Percentiles rank a stretch among this genome's conserved stretches.
Evolutionary conservation across 2,113 vertebrate genomes (phyloP).

Genomic region (Jaculus jaculus): DNA sequence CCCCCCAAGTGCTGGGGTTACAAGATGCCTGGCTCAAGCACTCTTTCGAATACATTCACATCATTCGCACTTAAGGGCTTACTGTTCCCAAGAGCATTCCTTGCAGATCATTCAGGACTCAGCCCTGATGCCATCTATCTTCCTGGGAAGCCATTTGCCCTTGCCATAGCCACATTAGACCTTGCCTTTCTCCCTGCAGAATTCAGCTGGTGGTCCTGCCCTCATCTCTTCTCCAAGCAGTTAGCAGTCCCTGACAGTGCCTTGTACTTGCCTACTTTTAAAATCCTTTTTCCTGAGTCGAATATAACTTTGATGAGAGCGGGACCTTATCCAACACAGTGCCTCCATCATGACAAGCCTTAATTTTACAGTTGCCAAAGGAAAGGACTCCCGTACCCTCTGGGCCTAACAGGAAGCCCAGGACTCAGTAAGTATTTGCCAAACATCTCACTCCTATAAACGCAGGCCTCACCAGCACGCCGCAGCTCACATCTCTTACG

Average conservation of each 20-base stretch:
- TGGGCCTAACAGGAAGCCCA: background rate
- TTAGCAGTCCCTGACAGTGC: background rate
- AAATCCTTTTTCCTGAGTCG: background rate
- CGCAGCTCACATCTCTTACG: background rate
- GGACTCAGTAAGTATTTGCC: background rate
- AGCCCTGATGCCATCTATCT: accelerated
- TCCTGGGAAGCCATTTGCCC: no score
- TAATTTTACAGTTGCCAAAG: background rate
- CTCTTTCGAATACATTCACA: background rate
- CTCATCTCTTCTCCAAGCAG: background rate
- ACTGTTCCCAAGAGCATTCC: background rate
- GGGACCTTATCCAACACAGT: background rate
- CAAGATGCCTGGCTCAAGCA: background rate
- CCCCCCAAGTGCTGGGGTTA: background rate
- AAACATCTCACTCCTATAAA: background rate
- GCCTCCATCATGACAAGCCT: background rate
- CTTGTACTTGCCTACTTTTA: background rate
- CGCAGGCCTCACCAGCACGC: background rate
- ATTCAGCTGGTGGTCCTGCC: background rate
- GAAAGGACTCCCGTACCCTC: background rate
- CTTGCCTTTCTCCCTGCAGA: no score
- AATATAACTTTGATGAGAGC: background rate
- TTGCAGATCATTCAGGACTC: background rate
- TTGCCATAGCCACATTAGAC: background rate
- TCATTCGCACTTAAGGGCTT: background rate